Evolutionary conservation across 2,888 invertebrate genomes (phyloP).

Genomic region (Orthosia cruda): DNA sequence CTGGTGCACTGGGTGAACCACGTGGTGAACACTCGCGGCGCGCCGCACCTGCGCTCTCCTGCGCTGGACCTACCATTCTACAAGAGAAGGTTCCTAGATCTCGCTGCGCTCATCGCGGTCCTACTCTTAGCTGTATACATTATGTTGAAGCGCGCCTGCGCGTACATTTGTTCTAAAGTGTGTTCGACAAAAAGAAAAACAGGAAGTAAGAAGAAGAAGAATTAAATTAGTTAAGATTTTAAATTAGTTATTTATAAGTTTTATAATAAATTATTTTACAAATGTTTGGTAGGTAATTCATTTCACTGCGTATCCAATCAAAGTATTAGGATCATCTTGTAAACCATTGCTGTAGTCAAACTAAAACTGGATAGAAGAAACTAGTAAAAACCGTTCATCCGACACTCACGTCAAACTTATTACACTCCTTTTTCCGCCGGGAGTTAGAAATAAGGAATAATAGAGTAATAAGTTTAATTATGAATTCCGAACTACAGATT

Average conservation of each 20-base stretch:
- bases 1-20: conserved; percentile 93
- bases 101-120: conserved; percentile 33
- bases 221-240: conserved; percentile 4
- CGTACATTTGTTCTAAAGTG: conserved; percentile 6
- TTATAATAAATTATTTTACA: too few species aligned
- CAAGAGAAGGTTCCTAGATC: conserved; percentile 75
- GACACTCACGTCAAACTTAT: too few species aligned
- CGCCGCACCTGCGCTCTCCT: conserved; percentile 82
- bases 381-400: too few species aligned
- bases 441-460: too few species aligned
- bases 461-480: too few species aligned
- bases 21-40: conserved; percentile 90
- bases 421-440: too few species aligned
- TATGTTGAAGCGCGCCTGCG: conserved; percentile 26
- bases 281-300: neutral
- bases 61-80: conserved; percentile 67
- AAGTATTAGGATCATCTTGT: too few species aligned
- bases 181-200: conserved; percentile 13
- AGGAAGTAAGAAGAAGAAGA: conserved; percentile 31
- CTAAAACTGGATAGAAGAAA: too few species aligned
- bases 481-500: too few species aligned
- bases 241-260: neutral
- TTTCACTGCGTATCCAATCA: neutral
- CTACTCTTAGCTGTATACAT: neutral
- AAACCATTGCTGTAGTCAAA: too few species aligned